Evolutionary conservation across 2,888 invertebrate genomes (phyloP).

Genomic region (Lomographa bimaculata): DNA sequence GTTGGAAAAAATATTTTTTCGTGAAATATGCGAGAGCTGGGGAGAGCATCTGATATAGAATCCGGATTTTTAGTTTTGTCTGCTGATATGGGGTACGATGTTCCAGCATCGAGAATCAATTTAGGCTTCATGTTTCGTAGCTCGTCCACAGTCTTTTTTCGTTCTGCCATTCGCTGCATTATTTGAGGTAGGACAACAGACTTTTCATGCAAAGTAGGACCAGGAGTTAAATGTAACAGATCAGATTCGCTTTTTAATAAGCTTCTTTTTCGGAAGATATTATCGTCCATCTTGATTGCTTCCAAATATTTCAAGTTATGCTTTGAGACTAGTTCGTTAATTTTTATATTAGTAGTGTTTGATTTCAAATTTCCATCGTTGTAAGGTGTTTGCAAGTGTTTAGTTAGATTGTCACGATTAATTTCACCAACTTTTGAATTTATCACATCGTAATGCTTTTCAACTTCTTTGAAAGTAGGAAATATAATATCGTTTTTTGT

Average conservation of each 20-base stretch:
- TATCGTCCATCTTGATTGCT: conserved; percentile 40
- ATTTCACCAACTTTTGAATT: no score
- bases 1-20: no score
- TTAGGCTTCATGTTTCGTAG: conserved; percentile 17
- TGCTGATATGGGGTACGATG: not conserved
- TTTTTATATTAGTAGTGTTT: conserved; percentile 13
- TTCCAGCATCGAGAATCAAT: conserved; percentile 8
- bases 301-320: conserved; percentile 24
- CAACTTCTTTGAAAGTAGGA: not conserved
- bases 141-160: conserved; percentile 23
- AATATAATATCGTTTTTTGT: conserved; percentile 1
- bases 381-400: not conserved
- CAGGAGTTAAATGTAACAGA: conserved; percentile 40
- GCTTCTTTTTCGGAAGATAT: conserved; percentile 38
- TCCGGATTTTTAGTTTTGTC: no score
- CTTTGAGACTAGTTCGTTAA: conserved; percentile 19
- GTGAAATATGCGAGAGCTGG: no score
- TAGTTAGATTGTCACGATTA: not conserved
- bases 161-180: conserved; percentile 38
- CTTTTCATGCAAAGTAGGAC: conserved; percentile 49
- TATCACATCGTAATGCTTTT: no score
- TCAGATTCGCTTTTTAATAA: conserved; percentile 30
- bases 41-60: no score
- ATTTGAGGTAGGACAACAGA: conserved; percentile 44
- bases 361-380: conserved; percentile 22